Conservation (phyloP, 2,113 vertebrate species). For the Eublepharis macularius region DNA sequence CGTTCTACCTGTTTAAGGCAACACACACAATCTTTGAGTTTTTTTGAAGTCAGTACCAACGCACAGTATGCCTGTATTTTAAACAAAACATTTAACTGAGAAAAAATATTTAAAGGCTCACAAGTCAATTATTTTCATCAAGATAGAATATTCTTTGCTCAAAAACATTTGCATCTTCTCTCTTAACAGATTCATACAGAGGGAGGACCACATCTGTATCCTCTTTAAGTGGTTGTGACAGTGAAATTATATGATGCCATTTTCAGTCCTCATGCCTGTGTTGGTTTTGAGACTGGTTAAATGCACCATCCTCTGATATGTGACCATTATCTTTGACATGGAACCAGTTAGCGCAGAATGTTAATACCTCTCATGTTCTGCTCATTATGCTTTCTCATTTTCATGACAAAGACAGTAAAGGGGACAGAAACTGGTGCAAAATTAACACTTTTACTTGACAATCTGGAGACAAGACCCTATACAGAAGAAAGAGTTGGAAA, state of each 20-base stretch:
- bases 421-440: conserved; percentile 61
- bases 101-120: not conserved
- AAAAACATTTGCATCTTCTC: not conserved
- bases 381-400: conserved; percentile 60
- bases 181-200: not conserved
- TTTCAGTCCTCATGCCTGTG: conserved; percentile 39
- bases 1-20: not conserved
- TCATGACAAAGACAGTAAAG: conserved; percentile 61
- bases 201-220: not conserved
- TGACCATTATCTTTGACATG: conserved; percentile 63
- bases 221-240: conserved; percentile 27
- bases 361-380: conserved; percentile 60
- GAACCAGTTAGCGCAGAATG: conserved; percentile 55
- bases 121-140: not conserved
- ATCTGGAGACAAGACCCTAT: conserved; percentile 58
- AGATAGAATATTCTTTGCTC: not conserved
- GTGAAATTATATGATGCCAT: conserved; percentile 11
- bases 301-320: conserved; percentile 48
- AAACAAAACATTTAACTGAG: not conserved
- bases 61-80: not conserved
- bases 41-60: not conserved
- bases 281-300: conserved; percentile 52
- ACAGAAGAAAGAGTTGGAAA: conserved; percentile 59
- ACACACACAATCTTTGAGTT: not conserved
- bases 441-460: conserved; percentile 62